phyloP scores from a whole-genome alignment of 2,113 vertebrate genomes.

The Festucalex cinctus region DNA sequence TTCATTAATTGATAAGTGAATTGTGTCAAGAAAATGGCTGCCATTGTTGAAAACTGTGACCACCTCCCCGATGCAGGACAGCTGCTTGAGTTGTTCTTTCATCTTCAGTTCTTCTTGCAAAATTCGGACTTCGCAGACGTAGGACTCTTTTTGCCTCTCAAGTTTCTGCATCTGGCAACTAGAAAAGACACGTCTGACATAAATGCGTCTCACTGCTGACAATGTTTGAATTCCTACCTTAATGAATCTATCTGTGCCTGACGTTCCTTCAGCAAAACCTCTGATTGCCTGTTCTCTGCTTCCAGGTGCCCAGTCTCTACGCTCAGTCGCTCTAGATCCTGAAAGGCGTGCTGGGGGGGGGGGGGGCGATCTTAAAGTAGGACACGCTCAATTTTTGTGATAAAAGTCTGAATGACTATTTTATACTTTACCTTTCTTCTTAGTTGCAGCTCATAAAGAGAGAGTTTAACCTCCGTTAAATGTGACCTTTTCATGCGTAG shows the following conservation, averaged over 20 bases:
- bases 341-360: constrained; percentile 41
- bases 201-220: background rate
- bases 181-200: background rate
- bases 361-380: constrained; percentile 2
- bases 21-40: background rate
- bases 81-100: constrained; percentile 12
- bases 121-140: constrained; percentile 19
- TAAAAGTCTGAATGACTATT: background rate
- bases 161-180: constrained; percentile 53
- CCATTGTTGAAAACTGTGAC: background rate
- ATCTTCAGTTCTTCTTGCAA: constrained; percentile 36
- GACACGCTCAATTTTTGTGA: background rate
- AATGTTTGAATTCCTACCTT: constrained; percentile 52
- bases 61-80: constrained; percentile 21
- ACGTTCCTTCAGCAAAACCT: constrained; percentile 39
- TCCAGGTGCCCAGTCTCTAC: constrained; percentile 43
- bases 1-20: background rate
- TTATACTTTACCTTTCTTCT: constrained; percentile 55
- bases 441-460: constrained; percentile 47
- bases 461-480: constrained; percentile 47
- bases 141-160: constrained; percentile 47
- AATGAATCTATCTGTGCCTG: constrained; percentile 36
- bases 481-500: constrained; percentile 51
- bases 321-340: constrained; percentile 26
- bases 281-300: constrained; percentile 37